Percentiles rank a stretch among this genome's conserved stretches.
phyloP scores from a whole-genome alignment of 1,140 invertebrate species.

The Ganaspis sp. region DNA sequence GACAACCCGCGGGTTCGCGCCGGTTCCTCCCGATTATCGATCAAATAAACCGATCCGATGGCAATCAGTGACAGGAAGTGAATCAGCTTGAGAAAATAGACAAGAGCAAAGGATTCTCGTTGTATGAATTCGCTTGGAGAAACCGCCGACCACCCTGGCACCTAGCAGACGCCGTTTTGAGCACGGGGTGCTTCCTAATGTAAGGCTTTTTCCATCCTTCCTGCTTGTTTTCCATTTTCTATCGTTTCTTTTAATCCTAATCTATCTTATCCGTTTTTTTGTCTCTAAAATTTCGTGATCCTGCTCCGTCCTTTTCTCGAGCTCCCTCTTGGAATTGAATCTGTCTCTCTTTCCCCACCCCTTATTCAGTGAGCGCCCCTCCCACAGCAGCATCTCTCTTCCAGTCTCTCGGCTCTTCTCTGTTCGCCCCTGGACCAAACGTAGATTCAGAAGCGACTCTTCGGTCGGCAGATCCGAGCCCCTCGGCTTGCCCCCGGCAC shows the following conservation, averaged over 20 bases:
- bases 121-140: constrained; percentile 63
- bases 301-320: constrained; percentile 32
- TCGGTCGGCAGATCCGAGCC: background rate
- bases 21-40: constrained; percentile 65
- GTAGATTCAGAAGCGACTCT: background rate
- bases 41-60: constrained; percentile 58
- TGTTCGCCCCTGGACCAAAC: constrained; percentile 24
- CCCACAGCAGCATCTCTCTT: constrained; percentile 36
- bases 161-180: constrained; percentile 57
- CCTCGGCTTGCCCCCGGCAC: background rate
- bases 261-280: too few species aligned
- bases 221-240: background rate
- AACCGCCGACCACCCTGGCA: constrained; percentile 64
- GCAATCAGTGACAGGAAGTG: constrained; percentile 55
- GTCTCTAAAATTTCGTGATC: constrained; percentile 1
- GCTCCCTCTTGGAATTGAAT: constrained; percentile 31
- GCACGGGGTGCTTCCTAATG: constrained; percentile 48
- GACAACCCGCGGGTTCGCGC: constrained; percentile 51
- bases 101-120: constrained; percentile 1
- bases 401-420: background rate
- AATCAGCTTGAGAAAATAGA: constrained; percentile 33
- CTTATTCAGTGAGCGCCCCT: constrained; percentile 34
- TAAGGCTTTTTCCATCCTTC: constrained; percentile 32
- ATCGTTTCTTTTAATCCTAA: background rate
- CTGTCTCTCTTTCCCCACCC: constrained; percentile 9